Evolutionary conservation across 2,113 vertebrate genomes (phyloP).

Genomic region (Chionodraco myersi): DNA sequence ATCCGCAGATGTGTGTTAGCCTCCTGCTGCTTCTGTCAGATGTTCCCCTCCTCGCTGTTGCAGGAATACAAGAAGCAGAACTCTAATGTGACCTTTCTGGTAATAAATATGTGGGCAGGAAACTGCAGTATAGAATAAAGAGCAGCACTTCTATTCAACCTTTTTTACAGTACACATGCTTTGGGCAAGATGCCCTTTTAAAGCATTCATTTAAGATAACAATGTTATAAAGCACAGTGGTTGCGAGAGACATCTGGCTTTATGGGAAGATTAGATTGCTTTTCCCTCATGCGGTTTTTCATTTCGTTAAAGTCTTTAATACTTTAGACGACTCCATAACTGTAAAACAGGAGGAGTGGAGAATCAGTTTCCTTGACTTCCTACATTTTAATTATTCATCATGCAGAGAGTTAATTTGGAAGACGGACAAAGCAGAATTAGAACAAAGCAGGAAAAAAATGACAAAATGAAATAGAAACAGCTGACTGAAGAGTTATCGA

Average conservation of each 20-base stretch:
- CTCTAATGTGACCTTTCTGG: conserved; percentile 59
- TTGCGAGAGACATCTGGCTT: conserved; percentile 51
- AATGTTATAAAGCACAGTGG: conserved; percentile 45
- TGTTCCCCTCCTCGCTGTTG: neutral
- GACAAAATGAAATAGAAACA: neutral
- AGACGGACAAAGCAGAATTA: conserved; percentile 17
- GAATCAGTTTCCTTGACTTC: conserved; percentile 35
- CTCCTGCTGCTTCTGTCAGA: neutral
- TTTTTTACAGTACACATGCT: conserved; percentile 57
- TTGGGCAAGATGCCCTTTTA: conserved; percentile 59
- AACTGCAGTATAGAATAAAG: conserved; percentile 40
- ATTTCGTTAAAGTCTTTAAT: conserved; percentile 38
- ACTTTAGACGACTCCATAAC: conserved; percentile 32
- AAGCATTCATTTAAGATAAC: conserved; percentile 64
- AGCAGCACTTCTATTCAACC: conserved; percentile 50
- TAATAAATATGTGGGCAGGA: conserved; percentile 40
- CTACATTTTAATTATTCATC: conserved; percentile 56
- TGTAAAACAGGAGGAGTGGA: conserved; percentile 14
- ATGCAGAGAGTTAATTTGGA: conserved; percentile 34
- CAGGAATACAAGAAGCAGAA: conserved; percentile 31
- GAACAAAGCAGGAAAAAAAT: neutral
- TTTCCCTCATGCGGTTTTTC: conserved; percentile 32
- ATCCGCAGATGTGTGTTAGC: conserved; percentile 3
- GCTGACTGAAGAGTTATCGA: conserved; percentile 14
- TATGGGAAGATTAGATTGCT: conserved; percentile 53